These are phyloP conservation scores for Antigone vipio DNA, from an alignment of 2,113 vertebrate genomes.

Conservation along the genomic window DNA sequence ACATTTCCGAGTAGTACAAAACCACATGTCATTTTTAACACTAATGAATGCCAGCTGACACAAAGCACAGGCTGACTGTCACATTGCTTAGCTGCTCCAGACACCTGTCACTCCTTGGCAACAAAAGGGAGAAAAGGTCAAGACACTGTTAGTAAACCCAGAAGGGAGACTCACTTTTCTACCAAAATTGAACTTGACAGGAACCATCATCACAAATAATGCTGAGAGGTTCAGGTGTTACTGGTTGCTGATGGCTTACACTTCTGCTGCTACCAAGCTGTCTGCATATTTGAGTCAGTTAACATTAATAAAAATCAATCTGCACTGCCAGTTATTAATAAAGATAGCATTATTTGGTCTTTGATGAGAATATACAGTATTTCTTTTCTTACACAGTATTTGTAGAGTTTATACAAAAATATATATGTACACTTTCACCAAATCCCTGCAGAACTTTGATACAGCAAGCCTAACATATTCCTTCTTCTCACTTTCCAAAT, in stretches of 20 bases:
- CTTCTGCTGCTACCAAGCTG: neutral
- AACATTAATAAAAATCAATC: neutral
- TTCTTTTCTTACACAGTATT: neutral
- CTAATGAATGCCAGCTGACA: neutral
- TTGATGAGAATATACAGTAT: neutral
- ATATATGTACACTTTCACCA: neutral
- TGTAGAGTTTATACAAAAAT: neutral
- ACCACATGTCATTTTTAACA: neutral
- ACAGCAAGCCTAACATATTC: neutral
- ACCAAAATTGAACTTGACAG: constrained; percentile 25
- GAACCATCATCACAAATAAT: constrained; percentile 26
- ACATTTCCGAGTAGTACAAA: neutral
- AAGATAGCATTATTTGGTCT: neutral
- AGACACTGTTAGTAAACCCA: neutral
- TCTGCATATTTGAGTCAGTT: neutral
- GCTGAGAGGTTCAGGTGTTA: neutral
- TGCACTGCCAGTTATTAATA: neutral
- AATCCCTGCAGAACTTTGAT: neutral
- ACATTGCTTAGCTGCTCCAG: neutral
- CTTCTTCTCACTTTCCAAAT: neutral
- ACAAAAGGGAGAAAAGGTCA: constrained; percentile 9
- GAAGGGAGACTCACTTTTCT: neutral
- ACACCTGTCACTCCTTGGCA: constrained; percentile 13
- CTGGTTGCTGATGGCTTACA: neutral
- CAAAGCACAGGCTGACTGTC: neutral